These are phyloP conservation scores for Cybosia mesomella DNA, from an alignment of 2,888 invertebrate genomes.

Conservation along the genomic window DNA sequence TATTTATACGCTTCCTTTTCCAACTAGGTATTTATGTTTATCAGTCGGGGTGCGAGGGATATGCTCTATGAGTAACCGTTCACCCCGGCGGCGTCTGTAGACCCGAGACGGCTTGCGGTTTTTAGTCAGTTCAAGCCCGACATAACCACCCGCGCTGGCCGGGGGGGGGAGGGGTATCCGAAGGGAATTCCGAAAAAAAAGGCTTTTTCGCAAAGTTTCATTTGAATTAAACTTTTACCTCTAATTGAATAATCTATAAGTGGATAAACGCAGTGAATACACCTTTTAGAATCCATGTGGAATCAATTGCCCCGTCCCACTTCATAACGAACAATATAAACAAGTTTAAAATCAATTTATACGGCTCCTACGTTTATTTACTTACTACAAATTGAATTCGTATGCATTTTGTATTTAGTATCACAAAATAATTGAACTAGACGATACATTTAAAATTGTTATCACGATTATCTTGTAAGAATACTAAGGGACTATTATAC, in stretches of 20 bases:
- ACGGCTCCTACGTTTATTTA: constrained; percentile 15
- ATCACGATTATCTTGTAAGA: background rate
- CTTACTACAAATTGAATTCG: constrained; percentile 5
- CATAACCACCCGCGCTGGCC: too few species aligned
- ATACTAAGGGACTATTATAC: background rate
- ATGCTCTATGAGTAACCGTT: too few species aligned
- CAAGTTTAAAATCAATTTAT: constrained; percentile 25
- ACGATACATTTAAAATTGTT: background rate
- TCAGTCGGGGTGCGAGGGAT: too few species aligned
- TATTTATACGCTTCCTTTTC: too few species aligned
- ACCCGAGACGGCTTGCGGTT: too few species aligned
- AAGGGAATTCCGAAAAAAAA: too few species aligned
- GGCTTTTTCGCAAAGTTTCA: background rate
- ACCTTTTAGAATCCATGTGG: constrained; percentile 2
- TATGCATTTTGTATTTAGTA: background rate
- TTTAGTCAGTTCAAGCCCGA: too few species aligned
- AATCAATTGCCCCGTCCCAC: background rate
- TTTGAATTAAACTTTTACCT: background rate
- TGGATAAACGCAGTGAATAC: background rate
- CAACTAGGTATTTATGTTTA: too few species aligned
- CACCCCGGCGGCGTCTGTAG: too few species aligned
- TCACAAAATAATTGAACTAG: background rate
- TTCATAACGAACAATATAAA: constrained; percentile 14
- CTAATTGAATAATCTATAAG: background rate
- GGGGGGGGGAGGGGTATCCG: too few species aligned